These are phyloP conservation scores for Syngnathus floridae DNA, from an alignment of 2,113 vertebrate genomes.

Conservation along the genomic window DNA sequence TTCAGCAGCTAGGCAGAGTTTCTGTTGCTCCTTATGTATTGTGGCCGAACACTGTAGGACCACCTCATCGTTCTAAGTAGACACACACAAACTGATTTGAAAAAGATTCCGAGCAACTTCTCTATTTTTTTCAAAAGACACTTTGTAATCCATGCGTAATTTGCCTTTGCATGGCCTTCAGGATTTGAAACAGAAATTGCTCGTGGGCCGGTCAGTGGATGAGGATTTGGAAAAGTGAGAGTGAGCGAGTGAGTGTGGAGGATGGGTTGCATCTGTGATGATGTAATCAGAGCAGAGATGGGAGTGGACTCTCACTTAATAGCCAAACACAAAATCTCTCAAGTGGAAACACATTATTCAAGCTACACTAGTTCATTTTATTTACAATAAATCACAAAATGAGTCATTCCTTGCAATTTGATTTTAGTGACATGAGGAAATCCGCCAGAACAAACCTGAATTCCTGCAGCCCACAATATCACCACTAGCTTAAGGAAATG, in stretches of 20 bases:
- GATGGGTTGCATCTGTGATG: slow-evolving; percentile 36
- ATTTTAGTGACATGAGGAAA: background rate
- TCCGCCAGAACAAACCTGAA: too few species aligned
- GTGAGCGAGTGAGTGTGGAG: slow-evolving; percentile 20
- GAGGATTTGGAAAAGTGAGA: slow-evolving; percentile 39
- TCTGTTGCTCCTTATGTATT: slow-evolving; percentile 90
- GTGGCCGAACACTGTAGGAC: slow-evolving; percentile 90
- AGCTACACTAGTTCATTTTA: background rate
- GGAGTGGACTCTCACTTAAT: slow-evolving; percentile 9
- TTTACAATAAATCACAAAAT: background rate
- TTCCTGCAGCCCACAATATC: background rate
- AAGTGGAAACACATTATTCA: background rate
- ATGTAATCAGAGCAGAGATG: slow-evolving; percentile 40
- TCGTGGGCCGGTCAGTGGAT: slow-evolving; percentile 39
- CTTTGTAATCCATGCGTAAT: background rate
- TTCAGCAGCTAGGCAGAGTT: slow-evolving; percentile 90
- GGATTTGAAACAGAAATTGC: slow-evolving; percentile 27
- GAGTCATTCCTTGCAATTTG: background rate
- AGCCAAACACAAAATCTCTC: background rate
- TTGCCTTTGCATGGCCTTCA: slow-evolving; percentile 9
- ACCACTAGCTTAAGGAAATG: background rate
- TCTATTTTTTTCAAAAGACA: too few species aligned
- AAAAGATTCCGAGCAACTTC: too few species aligned
- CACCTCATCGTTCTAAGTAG: slow-evolving; percentile 87
- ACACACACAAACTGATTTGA: background rate